These are phyloP conservation scores for Leptopilina clavipes DNA, from an alignment of 1,140 invertebrate genomes.

Conservation along the genomic window DNA sequence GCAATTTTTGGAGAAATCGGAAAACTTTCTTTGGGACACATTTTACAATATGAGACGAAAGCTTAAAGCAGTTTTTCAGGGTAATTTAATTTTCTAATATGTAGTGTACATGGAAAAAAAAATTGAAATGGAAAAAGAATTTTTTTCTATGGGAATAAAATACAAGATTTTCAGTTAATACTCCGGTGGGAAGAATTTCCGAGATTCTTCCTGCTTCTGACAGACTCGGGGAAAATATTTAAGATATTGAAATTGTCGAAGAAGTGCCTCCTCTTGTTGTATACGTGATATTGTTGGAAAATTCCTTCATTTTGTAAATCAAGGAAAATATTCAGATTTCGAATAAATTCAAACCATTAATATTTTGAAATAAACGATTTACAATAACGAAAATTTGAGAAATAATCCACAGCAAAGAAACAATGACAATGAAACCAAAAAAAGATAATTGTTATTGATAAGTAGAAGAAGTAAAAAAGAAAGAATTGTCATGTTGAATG, in stretches of 20 bases:
- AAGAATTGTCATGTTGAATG: neutral
- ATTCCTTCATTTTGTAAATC: constrained; percentile 4
- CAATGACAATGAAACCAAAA: neutral
- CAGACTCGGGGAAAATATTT: constrained; percentile 10
- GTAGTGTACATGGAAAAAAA: neutral
- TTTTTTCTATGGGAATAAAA: neutral
- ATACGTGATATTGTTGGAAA: neutral
- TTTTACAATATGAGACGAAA: neutral
- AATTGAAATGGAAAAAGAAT: neutral
- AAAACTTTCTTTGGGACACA: neutral
- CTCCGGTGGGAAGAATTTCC: neutral
- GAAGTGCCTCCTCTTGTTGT: neutral
- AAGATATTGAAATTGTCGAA: constrained; percentile 26
- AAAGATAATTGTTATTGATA: neutral
- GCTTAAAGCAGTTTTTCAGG: neutral
- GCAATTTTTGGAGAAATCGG: neutral
- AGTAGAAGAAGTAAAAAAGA: neutral
- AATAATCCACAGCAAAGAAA: no score
- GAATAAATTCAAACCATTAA: no score
- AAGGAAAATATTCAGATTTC: neutral
- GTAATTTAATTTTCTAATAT: neutral
- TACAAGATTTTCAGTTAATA: constrained; percentile 1
- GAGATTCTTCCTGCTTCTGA: constrained; percentile 16
- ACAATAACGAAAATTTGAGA: no score
- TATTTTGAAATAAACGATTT: no score